A percentile compares a stretch with the other conserved stretches of the same genome.
phyloP scores from a whole-genome alignment of 2,888 invertebrate species.

The Lasioglossum zephyrum region DNA sequence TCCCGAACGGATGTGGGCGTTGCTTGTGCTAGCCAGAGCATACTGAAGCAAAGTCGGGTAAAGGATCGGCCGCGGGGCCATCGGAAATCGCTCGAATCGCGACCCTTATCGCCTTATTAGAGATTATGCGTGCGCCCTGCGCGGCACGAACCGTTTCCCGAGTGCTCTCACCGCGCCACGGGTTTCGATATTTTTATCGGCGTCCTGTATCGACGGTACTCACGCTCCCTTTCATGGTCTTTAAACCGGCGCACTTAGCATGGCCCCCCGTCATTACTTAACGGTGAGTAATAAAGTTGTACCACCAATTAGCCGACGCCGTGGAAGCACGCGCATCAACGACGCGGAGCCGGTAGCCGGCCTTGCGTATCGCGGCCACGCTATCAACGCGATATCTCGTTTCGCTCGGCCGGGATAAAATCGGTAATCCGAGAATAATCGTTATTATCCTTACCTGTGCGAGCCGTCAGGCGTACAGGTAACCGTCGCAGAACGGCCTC shows the following conservation, averaged over 20 bases:
- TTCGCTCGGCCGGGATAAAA: conserved; percentile 65
- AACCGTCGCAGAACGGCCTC: conserved; percentile 1
- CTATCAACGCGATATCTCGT: conserved; percentile 64
- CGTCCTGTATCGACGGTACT: conserved; percentile 68
- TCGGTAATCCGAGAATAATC: conserved; percentile 65
- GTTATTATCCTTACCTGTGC: conserved; percentile 47
- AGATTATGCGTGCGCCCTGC: conserved; percentile 55
- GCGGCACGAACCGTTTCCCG: conserved; percentile 12
- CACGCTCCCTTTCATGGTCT: conserved; percentile 77
- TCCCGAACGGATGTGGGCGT: conserved; percentile 62
- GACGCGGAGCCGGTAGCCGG: conserved; percentile 49
- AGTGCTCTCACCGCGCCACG: conserved; percentile 33
- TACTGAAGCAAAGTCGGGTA: neutral
- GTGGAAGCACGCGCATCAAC: conserved; percentile 61
- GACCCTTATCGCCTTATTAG: conserved; percentile 81
- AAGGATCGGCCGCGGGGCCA: conserved; percentile 49
- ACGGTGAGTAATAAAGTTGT: conserved; percentile 81
- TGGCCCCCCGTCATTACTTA: conserved; percentile 76
- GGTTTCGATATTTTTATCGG: conserved; percentile 70
- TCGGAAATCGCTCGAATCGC: conserved; percentile 73
- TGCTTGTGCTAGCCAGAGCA: conserved; percentile 65
- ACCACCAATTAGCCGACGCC: conserved; percentile 77
- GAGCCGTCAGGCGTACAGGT: neutral
- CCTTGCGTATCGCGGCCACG: conserved; percentile 59
- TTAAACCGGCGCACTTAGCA: conserved; percentile 73